These are phyloP conservation scores for Diadophis punctatus DNA, from an alignment of 2,113 vertebrate genomes.

Conservation along the genomic window DNA sequence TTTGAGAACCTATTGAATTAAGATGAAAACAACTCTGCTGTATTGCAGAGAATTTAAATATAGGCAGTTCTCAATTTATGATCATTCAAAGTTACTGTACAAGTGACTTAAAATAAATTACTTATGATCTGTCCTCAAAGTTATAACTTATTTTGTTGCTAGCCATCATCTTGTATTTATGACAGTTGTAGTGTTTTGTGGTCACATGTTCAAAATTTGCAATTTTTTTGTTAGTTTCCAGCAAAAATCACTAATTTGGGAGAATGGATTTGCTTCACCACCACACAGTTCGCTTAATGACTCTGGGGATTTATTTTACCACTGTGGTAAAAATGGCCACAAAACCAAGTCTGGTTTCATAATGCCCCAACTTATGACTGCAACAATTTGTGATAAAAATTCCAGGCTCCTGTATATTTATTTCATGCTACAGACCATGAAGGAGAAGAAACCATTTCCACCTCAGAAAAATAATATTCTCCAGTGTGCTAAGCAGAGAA, in stretches of 20 bases:
- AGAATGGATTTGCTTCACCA: background rate
- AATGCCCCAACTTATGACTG: background rate
- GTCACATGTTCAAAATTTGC: background rate
- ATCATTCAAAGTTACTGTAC: background rate
- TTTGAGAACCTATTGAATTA: background rate
- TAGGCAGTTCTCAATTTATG: background rate
- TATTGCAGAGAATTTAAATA: background rate
- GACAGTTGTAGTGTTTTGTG: background rate
- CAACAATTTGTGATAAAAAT: background rate
- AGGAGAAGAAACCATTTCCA: background rate
- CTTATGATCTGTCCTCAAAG: background rate
- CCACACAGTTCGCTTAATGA: background rate
- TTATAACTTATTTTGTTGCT: background rate
- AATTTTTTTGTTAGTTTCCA: background rate
- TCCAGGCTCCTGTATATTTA: background rate
- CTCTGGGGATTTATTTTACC: background rate
- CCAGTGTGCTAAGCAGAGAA: no score
- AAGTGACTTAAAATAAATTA: background rate
- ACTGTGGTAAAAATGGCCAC: background rate
- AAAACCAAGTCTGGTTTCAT: background rate
- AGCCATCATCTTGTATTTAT: background rate
- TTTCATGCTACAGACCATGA: background rate
- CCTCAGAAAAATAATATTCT: background rate
- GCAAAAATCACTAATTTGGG: background rate
- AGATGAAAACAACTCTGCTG: background rate